Conservation (phyloP, 2,888 invertebrate genomes). For the Helicoverpa assulta region DNA sequence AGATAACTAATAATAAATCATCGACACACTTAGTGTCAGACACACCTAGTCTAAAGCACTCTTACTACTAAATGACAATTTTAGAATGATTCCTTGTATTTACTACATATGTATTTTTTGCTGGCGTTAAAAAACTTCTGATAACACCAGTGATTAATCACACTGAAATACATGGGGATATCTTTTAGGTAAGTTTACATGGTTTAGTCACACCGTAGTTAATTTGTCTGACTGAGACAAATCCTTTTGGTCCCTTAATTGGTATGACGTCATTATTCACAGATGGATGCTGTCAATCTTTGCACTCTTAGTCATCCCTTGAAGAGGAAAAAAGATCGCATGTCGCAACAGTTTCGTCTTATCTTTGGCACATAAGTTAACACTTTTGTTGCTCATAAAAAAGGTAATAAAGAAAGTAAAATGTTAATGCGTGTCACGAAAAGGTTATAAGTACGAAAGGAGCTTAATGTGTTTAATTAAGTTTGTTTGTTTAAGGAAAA, state of each 20-base stretch:
- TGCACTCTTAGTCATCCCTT: conserved; percentile 38
- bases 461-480: conserved; percentile 65
- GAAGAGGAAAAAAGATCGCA: conserved; percentile 34
- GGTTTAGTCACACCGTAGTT: neutral
- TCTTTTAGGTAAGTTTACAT: neutral
- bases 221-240: conserved; percentile 2
- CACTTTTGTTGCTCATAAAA: conserved; percentile 63
- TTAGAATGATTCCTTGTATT: too few species aligned
- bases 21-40: too few species aligned
- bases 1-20: too few species aligned
- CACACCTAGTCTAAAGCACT: too few species aligned
- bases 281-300: conserved; percentile 10
- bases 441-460: conserved; percentile 68
- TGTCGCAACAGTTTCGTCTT: conserved; percentile 49
- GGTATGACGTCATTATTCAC: conserved; percentile 24
- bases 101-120: too few species aligned
- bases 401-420: conserved; percentile 72
- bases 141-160: too few species aligned
- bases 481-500: conserved; percentile 47
- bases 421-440: conserved; percentile 72
- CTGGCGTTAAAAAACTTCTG: too few species aligned
- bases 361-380: conserved; percentile 59
- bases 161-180: too few species aligned
- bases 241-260: conserved; percentile 13
- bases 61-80: too few species aligned